These are phyloP conservation scores for Propithecus perrieri DNA, from an alignment of 2,797 vertebrate species.

Conservation along the genomic window DNA sequence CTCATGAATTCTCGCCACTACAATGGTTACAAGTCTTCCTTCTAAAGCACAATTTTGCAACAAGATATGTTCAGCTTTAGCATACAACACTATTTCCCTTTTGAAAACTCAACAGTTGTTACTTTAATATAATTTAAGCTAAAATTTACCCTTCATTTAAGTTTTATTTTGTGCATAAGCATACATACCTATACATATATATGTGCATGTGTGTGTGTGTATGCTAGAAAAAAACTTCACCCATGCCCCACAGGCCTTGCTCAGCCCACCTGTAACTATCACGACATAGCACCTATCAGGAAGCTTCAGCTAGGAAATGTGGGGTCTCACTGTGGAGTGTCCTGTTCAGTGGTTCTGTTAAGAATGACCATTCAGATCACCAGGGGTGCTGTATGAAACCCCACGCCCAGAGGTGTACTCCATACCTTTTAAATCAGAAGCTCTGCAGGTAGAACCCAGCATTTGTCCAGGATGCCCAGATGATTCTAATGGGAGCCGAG, in stretches of 20 bases:
- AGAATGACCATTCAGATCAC: neutral
- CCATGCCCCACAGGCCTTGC: neutral
- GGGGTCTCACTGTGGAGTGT: neutral
- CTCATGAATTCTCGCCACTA: neutral
- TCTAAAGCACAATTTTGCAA: neutral
- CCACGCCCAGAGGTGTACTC: neutral
- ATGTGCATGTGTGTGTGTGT: neutral
- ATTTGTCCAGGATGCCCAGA: neutral
- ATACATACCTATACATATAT: neutral
- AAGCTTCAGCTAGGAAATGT: neutral
- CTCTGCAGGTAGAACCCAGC: neutral
- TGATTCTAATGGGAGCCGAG: neutral
- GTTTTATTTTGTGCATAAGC: neutral
- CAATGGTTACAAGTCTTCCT: neutral
- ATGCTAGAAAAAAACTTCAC: neutral
- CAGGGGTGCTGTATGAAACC: neutral
- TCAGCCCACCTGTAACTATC: neutral
- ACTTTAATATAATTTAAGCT: neutral
- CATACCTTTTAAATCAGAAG: neutral
- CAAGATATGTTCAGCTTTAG: neutral
- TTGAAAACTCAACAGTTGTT: neutral
- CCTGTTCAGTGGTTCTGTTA: neutral
- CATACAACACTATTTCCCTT: neutral
- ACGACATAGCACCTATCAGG: rapidly evolving
- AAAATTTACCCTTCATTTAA: conserved; percentile 5